These are phyloP conservation scores for Ciconia nigra DNA, from an alignment of 2,797 vertebrate species.

Conservation along the genomic window DNA sequence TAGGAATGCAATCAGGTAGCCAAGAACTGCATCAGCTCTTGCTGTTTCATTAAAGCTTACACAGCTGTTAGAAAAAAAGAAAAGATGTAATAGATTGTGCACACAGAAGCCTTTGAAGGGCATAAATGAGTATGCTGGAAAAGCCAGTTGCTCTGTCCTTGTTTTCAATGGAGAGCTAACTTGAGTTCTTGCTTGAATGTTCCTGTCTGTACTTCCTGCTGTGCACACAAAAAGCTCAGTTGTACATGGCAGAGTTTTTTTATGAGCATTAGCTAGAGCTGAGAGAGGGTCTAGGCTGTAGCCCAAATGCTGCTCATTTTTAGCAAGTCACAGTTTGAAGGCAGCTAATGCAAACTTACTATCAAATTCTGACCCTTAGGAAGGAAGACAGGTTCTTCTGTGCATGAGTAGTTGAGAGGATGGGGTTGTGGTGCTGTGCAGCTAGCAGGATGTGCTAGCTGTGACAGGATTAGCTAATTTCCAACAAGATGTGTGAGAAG, in stretches of 20 bases:
- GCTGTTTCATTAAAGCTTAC: constrained; percentile 91
- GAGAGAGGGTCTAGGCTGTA: not conserved
- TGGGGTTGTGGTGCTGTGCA: not conserved
- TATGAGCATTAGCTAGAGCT: not conserved
- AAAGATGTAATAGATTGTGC: not conserved
- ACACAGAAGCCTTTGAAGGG: not conserved
- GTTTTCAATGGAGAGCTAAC: not conserved
- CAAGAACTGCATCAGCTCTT: constrained; percentile 85
- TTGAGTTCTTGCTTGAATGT: not conserved
- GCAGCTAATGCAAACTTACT: not conserved
- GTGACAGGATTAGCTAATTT: not conserved
- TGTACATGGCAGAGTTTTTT: not conserved
- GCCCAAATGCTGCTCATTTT: not conserved
- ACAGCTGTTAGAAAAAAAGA: constrained; percentile 71
- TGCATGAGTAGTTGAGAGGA: not conserved
- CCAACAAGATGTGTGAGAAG: not conserved
- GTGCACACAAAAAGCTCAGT: not conserved
- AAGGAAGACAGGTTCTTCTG: not conserved
- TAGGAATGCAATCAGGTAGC: constrained; percentile 92
- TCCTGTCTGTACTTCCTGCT: not conserved
- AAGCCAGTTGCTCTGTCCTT: not conserved
- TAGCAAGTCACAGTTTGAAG: not conserved
- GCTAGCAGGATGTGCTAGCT: not conserved
- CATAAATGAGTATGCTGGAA: not conserved
- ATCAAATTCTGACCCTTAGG: not conserved